A percentile compares a stretch with the other conserved stretches of the same genome.
Evolutionary conservation across 2,888 invertebrate species (phyloP).

Genomic region (Pachymerium ferrugineum): DNA sequence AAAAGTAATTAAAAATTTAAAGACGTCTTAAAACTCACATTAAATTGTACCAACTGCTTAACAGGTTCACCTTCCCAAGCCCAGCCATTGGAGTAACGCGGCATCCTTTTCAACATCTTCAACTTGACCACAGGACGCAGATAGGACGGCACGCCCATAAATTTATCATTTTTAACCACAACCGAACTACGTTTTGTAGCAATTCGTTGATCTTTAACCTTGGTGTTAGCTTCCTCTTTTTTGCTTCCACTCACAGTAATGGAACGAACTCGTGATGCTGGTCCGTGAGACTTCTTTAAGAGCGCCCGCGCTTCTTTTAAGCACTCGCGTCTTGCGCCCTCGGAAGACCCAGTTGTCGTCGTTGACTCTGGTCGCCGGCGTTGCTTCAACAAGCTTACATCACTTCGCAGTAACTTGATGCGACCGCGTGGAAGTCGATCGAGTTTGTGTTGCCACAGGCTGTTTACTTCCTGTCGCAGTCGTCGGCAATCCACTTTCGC

Average conservation of each 20-base stretch:
- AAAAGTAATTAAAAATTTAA: neutral
- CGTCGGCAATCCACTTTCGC: conserved; percentile 22
- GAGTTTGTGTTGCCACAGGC: neutral
- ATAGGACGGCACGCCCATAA: neutral
- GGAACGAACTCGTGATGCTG: neutral
- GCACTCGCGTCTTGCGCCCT: neutral
- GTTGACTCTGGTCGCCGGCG: neutral
- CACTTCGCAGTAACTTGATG: conserved; percentile 28
- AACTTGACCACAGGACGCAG: neutral
- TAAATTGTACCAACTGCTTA: conserved; percentile 76
- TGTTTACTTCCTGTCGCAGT: neutral
- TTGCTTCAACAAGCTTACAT: neutral
- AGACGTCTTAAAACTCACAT: conserved; percentile 58
- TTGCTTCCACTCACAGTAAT: neutral
- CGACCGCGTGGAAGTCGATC: conserved; percentile 4
- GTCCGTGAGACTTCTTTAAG: neutral
- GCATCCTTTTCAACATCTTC: conserved; percentile 29
- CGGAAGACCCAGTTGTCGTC: neutral
- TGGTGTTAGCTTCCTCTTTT: neutral
- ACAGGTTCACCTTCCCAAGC: conserved; percentile 79
- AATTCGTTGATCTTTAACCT: neutral
- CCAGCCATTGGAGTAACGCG: conserved; percentile 85
- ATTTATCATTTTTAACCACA: neutral
- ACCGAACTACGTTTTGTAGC: neutral
- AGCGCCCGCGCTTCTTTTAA: neutral